Conservation (phyloP, 2,797 vertebrate species). For the Simalia tracyae region DNA sequence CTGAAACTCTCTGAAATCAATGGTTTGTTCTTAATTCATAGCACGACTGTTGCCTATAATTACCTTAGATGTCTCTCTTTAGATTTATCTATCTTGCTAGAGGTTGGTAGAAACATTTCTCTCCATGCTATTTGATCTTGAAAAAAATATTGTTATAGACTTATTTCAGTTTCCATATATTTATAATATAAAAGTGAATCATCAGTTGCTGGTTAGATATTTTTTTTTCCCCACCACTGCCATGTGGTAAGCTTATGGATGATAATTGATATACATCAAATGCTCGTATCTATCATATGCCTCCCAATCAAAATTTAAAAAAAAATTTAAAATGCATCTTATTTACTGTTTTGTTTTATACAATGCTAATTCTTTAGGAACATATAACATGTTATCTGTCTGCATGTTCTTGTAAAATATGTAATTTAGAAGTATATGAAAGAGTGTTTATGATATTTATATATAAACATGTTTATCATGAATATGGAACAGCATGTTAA, state of each 20-base stretch:
- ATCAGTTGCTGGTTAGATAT: neutral
- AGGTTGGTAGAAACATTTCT: conserved; percentile 28
- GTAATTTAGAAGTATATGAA: conserved; percentile 1
- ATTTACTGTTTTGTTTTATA: conserved; percentile 34
- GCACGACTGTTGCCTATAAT: neutral
- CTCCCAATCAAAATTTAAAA: neutral
- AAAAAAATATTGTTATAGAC: neutral
- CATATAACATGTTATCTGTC: neutral
- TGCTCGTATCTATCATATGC: conserved; percentile 11
- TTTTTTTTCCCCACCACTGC: neutral
- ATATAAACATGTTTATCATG: neutral
- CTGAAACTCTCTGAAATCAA: neutral
- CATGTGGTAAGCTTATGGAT: neutral
- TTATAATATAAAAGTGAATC: neutral
- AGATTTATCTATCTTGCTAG: conserved; percentile 40
- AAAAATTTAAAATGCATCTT: conserved; percentile 32
- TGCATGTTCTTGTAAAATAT: neutral
- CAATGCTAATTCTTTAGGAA: neutral
- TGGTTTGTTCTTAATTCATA: neutral
- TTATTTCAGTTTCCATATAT: neutral
- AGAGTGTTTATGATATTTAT: neutral
- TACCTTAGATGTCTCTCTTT: neutral
- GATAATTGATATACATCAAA: conserved; percentile 21
- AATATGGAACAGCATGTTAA: neutral
- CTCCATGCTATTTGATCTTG: neutral